phyloP scores from a whole-genome alignment of 2,113 vertebrate genomes.

The Mus musculus region GRCm39 chr12:72368501-72369000 shows the following conservation, averaged over 20 bases:
- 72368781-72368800: neutral
- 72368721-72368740: neutral
- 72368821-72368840: neutral
- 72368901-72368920: neutral
- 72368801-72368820: neutral
- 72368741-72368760: neutral
- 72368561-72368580: neutral
- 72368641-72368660: neutral
- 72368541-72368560: neutral
- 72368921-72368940: conserved; percentile 36
- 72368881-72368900: conserved; percentile 15
- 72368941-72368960: neutral
- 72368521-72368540: conserved; percentile 5
- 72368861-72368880: neutral
- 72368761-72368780: neutral
- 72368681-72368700: neutral
- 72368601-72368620: neutral
- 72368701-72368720: neutral
- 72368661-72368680: neutral
- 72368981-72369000: neutral
- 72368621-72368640: neutral
- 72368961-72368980: conserved; percentile 34
- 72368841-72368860: conserved; percentile 46
- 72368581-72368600: neutral
- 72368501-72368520: neutral